phyloP scores from a whole-genome alignment of 1,140 invertebrate genomes.

The Pseudachorutes palmiensis region DNA sequence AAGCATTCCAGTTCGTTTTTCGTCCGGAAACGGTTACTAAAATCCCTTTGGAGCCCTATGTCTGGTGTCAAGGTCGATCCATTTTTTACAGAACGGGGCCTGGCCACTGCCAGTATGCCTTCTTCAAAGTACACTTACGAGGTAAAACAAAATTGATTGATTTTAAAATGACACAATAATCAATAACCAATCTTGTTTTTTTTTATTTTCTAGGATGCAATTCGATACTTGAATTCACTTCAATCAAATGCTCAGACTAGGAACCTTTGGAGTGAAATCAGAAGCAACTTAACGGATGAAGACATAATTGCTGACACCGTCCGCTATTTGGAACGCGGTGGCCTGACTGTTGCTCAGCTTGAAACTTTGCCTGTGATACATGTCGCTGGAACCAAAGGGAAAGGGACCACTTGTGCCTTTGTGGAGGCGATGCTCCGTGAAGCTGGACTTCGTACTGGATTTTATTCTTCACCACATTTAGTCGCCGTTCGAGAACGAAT shows the following conservation, averaged over 20 bases:
- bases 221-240: conserved; percentile 56
- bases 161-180: too few relatives aligned
- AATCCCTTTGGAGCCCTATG: too few relatives aligned
- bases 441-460: conserved; percentile 82
- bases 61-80: too few relatives aligned
- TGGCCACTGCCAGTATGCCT: too few relatives aligned
- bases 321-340: conserved; percentile 52
- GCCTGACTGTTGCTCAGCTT: conserved; percentile 55
- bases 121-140: too few relatives aligned
- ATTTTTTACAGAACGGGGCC: too few relatives aligned
- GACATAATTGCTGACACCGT: conserved; percentile 41
- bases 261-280: conserved; percentile 43
- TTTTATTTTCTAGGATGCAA: conserved; percentile 52
- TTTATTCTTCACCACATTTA: conserved; percentile 93
- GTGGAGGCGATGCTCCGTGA: conserved; percentile 78
- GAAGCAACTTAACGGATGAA: conserved; percentile 39
- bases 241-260: conserved; percentile 59
- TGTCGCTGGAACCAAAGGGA: conserved; percentile 92
- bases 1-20: too few relatives aligned
- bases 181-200: too few relatives aligned
- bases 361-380: conserved; percentile 76
- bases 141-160: too few relatives aligned
- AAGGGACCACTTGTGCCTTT: conserved; percentile 89
- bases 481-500: conserved; percentile 87
- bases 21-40: too few relatives aligned